phyloP scores from a whole-genome alignment of 2,797 vertebrate species.

The Dromococcyx pavoninus region DNA sequence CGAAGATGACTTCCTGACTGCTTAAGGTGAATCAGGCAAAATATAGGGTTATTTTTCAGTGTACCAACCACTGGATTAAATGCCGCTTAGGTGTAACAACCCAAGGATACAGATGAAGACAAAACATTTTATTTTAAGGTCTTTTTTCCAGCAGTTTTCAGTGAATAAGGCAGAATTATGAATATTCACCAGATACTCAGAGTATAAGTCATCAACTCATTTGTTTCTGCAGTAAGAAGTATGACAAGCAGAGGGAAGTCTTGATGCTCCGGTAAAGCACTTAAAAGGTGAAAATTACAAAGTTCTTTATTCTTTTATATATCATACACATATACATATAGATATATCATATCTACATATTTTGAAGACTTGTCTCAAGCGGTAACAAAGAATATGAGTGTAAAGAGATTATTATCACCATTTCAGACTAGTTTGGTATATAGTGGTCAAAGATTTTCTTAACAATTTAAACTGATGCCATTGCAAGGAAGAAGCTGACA shows the following conservation, averaged over 20 bases:
- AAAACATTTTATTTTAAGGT: neutral
- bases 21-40: neutral
- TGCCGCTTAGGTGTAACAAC: neutral
- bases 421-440: neutral
- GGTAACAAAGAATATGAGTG: neutral
- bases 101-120: neutral
- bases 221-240: conserved; percentile 19
- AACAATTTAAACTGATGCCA: neutral
- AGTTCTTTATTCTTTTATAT: neutral
- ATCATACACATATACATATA: neutral
- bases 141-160: conserved; percentile 9
- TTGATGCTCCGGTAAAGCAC: neutral
- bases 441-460: neutral
- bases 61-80: neutral
- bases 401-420: neutral
- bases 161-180: neutral
- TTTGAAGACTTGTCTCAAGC: neutral
- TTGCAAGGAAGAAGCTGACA: neutral
- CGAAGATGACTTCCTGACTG: neutral
- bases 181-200: neutral
- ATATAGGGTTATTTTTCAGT: neutral
- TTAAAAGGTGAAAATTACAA: neutral
- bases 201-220: conserved; percentile 21
- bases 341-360: neutral
- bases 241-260: conserved; percentile 13